A percentile compares a stretch with the other conserved stretches of the same genome.
Evolutionary conservation across 2,797 vertebrate genomes (phyloP).

Genomic region (Pseudochirops corinnae): DNA sequence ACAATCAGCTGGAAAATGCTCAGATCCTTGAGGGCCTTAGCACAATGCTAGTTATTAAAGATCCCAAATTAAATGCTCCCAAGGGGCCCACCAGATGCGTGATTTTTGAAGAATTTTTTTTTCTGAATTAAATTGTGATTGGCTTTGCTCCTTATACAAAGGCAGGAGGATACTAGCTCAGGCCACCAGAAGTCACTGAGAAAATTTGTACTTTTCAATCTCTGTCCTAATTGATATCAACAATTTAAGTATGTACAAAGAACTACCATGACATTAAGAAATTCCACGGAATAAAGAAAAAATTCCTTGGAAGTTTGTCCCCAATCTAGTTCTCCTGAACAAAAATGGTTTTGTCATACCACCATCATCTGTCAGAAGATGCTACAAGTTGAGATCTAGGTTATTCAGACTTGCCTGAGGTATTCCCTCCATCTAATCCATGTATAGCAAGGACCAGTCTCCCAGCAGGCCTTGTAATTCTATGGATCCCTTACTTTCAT

Average conservation of each 20-base stretch:
- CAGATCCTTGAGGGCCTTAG: slow-evolving; percentile 19
- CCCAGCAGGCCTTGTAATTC: slow-evolving; percentile 38
- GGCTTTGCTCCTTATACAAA: neutral
- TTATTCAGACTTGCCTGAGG: neutral
- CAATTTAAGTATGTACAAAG: slow-evolving; percentile 35
- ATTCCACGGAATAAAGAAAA: slow-evolving; percentile 16
- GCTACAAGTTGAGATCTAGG: neutral
- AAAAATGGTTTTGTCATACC: neutral
- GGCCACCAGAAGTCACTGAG: neutral
- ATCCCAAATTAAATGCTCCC: slow-evolving; percentile 25
- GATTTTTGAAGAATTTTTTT: neutral
- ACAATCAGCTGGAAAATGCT: slow-evolving; percentile 1
- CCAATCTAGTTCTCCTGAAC: slow-evolving; percentile 33
- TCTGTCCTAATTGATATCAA: neutral
- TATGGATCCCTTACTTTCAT: slow-evolving; percentile 50
- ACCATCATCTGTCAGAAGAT: neutral
- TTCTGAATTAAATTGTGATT: neutral
- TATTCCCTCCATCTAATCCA: neutral
- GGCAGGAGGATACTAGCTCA: neutral
- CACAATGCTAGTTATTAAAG: slow-evolving; percentile 10
- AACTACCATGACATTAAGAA: slow-evolving; percentile 30
- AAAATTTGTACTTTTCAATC: neutral
- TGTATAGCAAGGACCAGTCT: neutral
- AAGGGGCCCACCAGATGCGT: neutral
- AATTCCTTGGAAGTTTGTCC: slow-evolving; percentile 26